Conservation (phyloP, 2,888 invertebrate genomes). For the Podotricha telesiphe region DNA sequence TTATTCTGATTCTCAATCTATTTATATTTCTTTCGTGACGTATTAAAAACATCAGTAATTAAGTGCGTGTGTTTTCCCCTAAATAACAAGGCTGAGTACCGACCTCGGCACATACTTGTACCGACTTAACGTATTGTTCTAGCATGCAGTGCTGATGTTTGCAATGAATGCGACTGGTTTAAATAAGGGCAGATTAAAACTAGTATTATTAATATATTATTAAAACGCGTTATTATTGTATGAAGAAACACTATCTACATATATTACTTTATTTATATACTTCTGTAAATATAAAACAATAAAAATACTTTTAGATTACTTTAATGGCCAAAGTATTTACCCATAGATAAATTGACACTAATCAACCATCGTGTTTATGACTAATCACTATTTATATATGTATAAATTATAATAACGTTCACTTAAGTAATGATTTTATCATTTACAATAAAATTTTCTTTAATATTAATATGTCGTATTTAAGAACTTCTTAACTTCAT, state of each 20-base stretch:
- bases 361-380: constrained; percentile 1
- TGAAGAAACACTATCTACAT: background rate
- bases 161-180: background rate
- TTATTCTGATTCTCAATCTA: background rate
- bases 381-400: background rate
- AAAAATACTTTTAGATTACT: background rate
- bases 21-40: background rate
- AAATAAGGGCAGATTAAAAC: constrained; percentile 4
- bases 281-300: background rate
- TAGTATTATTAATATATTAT: constrained; percentile 1
- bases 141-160: constrained; percentile 1
- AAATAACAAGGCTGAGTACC: constrained; percentile 13
- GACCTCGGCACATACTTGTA: constrained; percentile 19
- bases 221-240: background rate
- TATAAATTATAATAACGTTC: background rate
- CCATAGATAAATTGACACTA: background rate
- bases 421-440: no score
- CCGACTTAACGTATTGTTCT: constrained; percentile 19
- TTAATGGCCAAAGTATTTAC: constrained; percentile 1
- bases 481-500: no score
- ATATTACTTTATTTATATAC: background rate
- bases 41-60: background rate
- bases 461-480: no score
- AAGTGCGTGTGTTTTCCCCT: constrained; percentile 2
- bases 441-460: no score